Percentiles rank a stretch among this genome's conserved stretches.
Conservation (phyloP, 2,888 invertebrate genomes). For the Muscina levida region DNA sequence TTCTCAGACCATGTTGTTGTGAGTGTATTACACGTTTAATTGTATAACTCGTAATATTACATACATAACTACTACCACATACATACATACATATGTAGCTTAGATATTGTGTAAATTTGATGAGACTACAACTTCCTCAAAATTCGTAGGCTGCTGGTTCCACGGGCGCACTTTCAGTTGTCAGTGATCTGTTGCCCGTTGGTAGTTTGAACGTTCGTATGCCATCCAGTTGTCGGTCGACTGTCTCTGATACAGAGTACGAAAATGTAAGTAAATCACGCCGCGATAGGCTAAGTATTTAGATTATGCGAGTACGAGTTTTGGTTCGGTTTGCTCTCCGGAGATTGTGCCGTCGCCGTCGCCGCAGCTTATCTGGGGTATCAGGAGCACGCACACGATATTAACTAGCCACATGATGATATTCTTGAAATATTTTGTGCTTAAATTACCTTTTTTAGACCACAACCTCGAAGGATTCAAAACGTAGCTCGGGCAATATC, state of each 20-base stretch:
- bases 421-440: conserved; percentile 4
- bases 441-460: conserved; percentile 70
- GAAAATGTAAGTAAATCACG: conserved; percentile 87
- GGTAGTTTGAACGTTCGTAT: conserved; percentile 82
- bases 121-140: conserved; percentile 45
- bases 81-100: conserved; percentile 33
- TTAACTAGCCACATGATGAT: background rate
- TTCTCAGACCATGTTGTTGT: conserved; percentile 13
- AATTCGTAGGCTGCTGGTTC: conserved; percentile 84
- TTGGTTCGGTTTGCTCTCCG: background rate
- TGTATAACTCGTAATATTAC: background rate
- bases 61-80: conserved; percentile 26
- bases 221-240: conserved; percentile 89
- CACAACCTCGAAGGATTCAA: conserved; percentile 83
- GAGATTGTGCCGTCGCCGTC: background rate
- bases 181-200: conserved; percentile 83
- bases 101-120: conserved; percentile 65
- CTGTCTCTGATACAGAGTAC: conserved; percentile 96
- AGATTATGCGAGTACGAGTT: background rate
- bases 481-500: conserved; percentile 91
- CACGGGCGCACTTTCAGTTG: conserved; percentile 81
- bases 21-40: background rate
- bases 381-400: background rate
- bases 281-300: conserved; percentile 19
- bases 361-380: background rate